Base-by-base conservation (phyloP, 2,888 invertebrate species). In the Eristalis tenax region DNA sequence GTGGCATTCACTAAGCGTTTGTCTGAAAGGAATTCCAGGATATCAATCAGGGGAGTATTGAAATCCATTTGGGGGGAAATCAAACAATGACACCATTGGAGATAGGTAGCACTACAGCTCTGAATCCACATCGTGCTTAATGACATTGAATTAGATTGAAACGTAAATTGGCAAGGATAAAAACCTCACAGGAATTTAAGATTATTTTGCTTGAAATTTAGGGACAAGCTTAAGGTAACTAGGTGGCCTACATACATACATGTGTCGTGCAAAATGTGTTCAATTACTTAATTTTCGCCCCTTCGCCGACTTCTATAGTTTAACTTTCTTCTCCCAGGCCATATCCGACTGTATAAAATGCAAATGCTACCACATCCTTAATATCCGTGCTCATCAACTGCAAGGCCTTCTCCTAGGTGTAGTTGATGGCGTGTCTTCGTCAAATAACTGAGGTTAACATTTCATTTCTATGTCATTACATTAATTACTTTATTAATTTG, bases 401-500 rank as follows among this genome's bases (percentile, higher is more conserved):
- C 65, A 76, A 71, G 59, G 32, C 18, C 57, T 75, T 57, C 40
- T 40, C 57, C 40, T 32, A 69, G 64, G 57, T 59, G 43, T 64
- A 66, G 65, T 61, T 57, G 43, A 22, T 70, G 59, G 83, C 75
- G 74, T 75, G 79, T 50, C 18, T 66, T 77, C 43, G 26, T 50
- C 70, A 75, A 75, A 84, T 80, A 75, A 80, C 84, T 63, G 65
- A 61, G 69, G 50, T 75, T 70, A 73, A 63, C 68, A 64, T 71
- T 68, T 74, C 73, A 56, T 83, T 69, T 43, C 73, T 78, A 40
- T 78, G 66, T 74, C 69, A 78, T 83, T 74, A 78, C 63, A 83
- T 83, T 83, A 83, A 83, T 83, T 83, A 74, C 83, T 78, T 77
- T 83, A 83, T 83, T 83, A 83, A 83, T 83, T 83, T 83, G 57